Percentiles rank a stretch among this genome's conserved stretches.
These are phyloP conservation scores for Chaetophractus vellerosus DNA, from an alignment of 2,797 vertebrate genomes.

Conservation along the genomic window DNA sequence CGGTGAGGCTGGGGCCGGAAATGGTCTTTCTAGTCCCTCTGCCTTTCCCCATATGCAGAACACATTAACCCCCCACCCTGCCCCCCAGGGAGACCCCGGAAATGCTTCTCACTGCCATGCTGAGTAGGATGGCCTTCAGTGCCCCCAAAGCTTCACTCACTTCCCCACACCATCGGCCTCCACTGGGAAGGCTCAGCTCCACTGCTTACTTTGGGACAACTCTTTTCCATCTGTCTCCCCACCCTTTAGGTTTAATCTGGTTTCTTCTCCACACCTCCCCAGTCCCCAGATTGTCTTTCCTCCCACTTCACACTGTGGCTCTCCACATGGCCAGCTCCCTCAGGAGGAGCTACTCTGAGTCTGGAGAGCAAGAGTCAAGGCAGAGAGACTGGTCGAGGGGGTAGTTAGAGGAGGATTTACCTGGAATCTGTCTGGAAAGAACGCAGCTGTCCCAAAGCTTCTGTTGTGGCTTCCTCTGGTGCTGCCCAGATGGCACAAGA, in stretches of 20 bases:
- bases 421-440: constrained; percentile 67
- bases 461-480: constrained; percentile 71
- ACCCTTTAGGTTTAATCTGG: neutral
- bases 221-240: neutral
- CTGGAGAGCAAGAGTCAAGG: neutral
- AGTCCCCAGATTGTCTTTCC: neutral
- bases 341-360: neutral
- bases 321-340: neutral
- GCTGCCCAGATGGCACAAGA: constrained; percentile 77
- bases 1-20: neutral
- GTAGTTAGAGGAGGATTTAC: neutral
- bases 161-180: neutral
- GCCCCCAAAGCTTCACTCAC: accelerated
- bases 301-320: neutral
- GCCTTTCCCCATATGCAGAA: neutral
- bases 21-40: neutral
- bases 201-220: neutral
- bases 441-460: constrained; percentile 48
- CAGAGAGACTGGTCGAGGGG: neutral
- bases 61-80: neutral
- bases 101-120: neutral
- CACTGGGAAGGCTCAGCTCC: neutral
- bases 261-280: neutral
- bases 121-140: neutral
- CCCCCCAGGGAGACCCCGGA: neutral